Conservation (phyloP, 2,888 invertebrate genomes). For the Brachypterus glaber region DNA sequence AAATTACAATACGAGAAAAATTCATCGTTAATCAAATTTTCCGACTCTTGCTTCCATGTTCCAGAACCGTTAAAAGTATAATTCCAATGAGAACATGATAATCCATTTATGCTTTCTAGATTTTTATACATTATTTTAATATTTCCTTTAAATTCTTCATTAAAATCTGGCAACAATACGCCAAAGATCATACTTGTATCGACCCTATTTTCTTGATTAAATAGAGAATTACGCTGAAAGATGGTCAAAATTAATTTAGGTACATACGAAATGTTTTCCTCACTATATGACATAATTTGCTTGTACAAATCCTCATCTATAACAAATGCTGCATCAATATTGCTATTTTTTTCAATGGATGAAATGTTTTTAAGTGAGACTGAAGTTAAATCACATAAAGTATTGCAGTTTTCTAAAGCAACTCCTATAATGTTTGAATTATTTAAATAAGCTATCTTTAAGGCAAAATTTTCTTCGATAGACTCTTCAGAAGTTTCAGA, state of each 20-base stretch:
- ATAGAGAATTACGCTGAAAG: slow-evolving; percentile 23
- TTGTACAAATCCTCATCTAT: slow-evolving; percentile 21
- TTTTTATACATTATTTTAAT: slow-evolving; percentile 46
- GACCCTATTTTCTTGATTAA: slow-evolving; percentile 16
- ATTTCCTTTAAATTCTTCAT: slow-evolving; percentile 43
- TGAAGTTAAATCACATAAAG: slow-evolving; percentile 12
- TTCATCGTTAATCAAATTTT: slow-evolving; percentile 1
- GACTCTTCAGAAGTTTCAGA: slow-evolving; percentile 18
- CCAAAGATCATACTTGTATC: slow-evolving; percentile 44
- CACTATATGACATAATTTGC: slow-evolving; percentile 16
- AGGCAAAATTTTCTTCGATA: slow-evolving; percentile 40
- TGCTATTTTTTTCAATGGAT: slow-evolving; percentile 3
- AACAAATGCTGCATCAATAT: slow-evolving; percentile 18
- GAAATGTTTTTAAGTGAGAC: slow-evolving; percentile 10
- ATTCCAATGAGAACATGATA: slow-evolving; percentile 45
- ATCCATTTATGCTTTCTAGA: slow-evolving; percentile 26
- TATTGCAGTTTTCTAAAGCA: slow-evolving; percentile 32
- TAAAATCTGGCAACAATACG: slow-evolving; percentile 47
- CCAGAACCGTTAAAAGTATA: slow-evolving; percentile 33
- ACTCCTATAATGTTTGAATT: slow-evolving; percentile 41
- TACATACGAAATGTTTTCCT: slow-evolving; percentile 1
- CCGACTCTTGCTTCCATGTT: slow-evolving; percentile 39
- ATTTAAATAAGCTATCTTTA: slow-evolving; percentile 38
- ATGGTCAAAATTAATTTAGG: slow-evolving; percentile 20
- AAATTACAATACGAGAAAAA: slow-evolving; percentile 45